Evolutionary conservation across 1,140 invertebrate genomes (phyloP), one percentile per base, ranked within the genome.

Genomic region (Tetragnatha versicolor): DNA sequence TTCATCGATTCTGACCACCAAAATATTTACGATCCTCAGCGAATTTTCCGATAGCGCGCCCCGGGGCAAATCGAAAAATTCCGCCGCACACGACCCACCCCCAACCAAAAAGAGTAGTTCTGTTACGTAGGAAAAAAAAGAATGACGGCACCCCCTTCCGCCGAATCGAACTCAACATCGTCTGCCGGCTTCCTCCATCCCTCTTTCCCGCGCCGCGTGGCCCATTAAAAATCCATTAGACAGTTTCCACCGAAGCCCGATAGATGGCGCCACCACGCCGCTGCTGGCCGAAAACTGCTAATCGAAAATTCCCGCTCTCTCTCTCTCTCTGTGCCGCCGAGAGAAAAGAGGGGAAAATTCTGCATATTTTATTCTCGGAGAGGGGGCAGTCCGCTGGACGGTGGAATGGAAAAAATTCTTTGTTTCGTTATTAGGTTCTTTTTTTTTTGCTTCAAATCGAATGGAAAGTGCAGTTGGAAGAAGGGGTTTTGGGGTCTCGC

Each of bases 181-280:
- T 25, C 14, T n/a, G 3, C 29, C 55, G 7, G 5, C 14, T 27
- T n/a, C n/a, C 25, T 31, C 53, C 27, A 22, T 31, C 39, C 35
- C 31, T 12, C 12, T 14, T n/a, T n/a, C 12, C 35, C 39, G 58
- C 49, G 29, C 31, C 33, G 25, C 47, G 47, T 33, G 49, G 60
- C 60, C 73, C 73, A 77, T 77, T 77, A 77, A 77, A 77, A 65
- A 77, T 77, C 73, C 73, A 77, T 77, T 77, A 77, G 73, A 22
- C 20, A n/a, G 31, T 55, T 61, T 77, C 22, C 31, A n/a, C 25
- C 27, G 17, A 17, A 3, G 29, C 27, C 25, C 61, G 39, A n/a
- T 53, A 77, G 73, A 77, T 77, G 73, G 73, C 73, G 73, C 60
- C 73, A 77, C 73, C 10, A 47, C 6, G 33, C 35, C 37, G 51